phyloP scores from a whole-genome alignment of 2,888 invertebrate species.

The Tribolium freemani region DNA sequence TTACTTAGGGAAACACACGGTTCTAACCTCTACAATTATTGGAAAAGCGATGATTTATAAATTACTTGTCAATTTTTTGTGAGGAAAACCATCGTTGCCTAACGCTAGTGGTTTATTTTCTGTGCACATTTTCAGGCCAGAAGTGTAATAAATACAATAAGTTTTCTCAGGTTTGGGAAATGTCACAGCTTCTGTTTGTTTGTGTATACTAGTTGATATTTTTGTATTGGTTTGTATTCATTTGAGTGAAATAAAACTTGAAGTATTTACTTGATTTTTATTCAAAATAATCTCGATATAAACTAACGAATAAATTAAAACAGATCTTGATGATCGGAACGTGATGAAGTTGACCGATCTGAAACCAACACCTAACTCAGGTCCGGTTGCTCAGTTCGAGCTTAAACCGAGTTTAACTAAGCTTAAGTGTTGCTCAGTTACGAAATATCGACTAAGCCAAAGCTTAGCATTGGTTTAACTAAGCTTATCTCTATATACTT shows the following conservation, averaged over 20 bases:
- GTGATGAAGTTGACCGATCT: conserved; percentile 54
- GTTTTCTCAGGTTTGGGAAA: conserved; percentile 8
- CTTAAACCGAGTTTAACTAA: no score
- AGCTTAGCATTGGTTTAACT: no score
- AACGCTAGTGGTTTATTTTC: conserved; percentile 2
- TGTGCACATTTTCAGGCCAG: conserved; percentile 12
- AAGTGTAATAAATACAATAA: background rate
- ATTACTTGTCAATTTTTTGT: conserved; percentile 16
- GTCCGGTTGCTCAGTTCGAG: no score
- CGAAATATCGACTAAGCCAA: no score
- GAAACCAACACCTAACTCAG: conserved; percentile 19
- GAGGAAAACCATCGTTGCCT: conserved; percentile 9
- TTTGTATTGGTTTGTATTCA: conserved; percentile 28
- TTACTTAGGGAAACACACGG: conserved; percentile 77
- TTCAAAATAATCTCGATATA: conserved; percentile 13
- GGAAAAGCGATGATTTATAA: conserved; percentile 52
- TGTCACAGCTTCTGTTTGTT: background rate
- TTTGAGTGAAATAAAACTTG: conserved; percentile 20
- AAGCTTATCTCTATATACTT: no score
- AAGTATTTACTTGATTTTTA: background rate
- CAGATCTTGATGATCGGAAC: conserved; percentile 51
- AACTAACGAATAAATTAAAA: conserved; percentile 48
- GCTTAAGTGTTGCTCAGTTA: no score
- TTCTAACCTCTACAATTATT: conserved; percentile 72
- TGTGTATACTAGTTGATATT: conserved; percentile 38